Evolutionary conservation across 2,797 vertebrate species (phyloP), one percentile per base, ranked within the genome.

Genomic region (Crocidura indochinensis): DNA sequence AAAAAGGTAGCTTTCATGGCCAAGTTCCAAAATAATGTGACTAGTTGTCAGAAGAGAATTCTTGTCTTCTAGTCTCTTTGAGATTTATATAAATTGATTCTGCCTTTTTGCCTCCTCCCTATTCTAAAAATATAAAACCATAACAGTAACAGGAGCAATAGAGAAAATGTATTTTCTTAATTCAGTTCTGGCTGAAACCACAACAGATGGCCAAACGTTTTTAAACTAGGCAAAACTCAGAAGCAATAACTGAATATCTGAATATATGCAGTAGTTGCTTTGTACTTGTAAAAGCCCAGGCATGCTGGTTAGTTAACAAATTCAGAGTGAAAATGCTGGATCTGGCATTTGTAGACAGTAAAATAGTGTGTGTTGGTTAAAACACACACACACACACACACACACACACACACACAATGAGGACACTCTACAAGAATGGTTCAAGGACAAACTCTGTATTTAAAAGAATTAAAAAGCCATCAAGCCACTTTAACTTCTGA

Each of bases 161-260:
- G 15, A 1, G 1, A 93, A 95, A 92, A 38, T 38, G 92, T 76
- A 75, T 78, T 29, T 12, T 88, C 71, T 79, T 91, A 86, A 76
- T 78, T 93, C 81, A 92, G 87, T n/a, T 88, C 73, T 76, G n/a
- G 53, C 67, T 93, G 84, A 85, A 87, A 12, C 47, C 74, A 85
- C 86, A 94, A 95, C 92, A 93, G 95, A 94, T 92, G 92, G 81
- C 60, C 38, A 78, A 89, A 83, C 49, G 77, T 94, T 75, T 85
- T 92, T 27, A 84, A 94, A 92, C 72, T 15, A 81, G 26, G 68
- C 64, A 69, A 38, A 88, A 68, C 29, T 87, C 77, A 90, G 84
- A 92, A 82, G 92, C 90, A 87, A 29, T 91, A 89, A 88, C 71
- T 22, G 90, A 19, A 93, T 19, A 7, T 65, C 27, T 3, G 65